Percentiles rank a stretch among this genome's conserved stretches.
Evolutionary conservation across 2,113 vertebrate species (phyloP).

Genomic region (human): DNA sequence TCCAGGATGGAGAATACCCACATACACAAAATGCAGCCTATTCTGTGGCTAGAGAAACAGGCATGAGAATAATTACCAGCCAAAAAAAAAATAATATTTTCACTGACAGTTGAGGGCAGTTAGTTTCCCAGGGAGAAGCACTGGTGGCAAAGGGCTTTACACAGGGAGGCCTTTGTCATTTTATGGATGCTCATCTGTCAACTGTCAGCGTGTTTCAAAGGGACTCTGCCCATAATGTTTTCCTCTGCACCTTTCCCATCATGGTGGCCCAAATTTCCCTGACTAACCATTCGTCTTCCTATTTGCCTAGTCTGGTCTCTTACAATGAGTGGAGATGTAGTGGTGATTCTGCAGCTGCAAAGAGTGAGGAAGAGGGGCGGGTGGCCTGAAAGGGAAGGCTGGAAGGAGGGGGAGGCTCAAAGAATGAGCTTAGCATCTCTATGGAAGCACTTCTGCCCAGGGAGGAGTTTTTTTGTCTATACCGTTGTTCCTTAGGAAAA

Average conservation of each 20-base stretch:
- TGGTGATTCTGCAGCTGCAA: constrained; percentile 79
- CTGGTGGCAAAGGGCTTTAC: constrained; percentile 81
- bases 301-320: constrained; percentile 86
- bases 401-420: not conserved
- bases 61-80: constrained; percentile 80
- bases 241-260: constrained; percentile 88
- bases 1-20: not conserved
- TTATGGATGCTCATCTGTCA: constrained; percentile 92
- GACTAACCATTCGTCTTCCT: constrained; percentile 84
- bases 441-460: constrained; percentile 49
- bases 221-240: constrained; percentile 85
- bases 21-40: not conserved
- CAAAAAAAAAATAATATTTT: constrained; percentile 86
- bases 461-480: constrained; percentile 58
- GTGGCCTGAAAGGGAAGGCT: not conserved
- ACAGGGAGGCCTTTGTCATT: constrained; percentile 87
- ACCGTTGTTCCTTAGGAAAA: constrained; percentile 50
- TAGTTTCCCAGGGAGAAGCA: constrained; percentile 89
- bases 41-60: constrained; percentile 75
- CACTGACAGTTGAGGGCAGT: constrained; percentile 83
- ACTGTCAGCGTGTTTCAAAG: constrained; percentile 90
- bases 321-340: constrained; percentile 83
- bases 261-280: constrained; percentile 85
- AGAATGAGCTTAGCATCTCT: constrained; percentile 61
- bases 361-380: constrained; percentile 7